Evolutionary conservation across 64 coral and sea anemone genomes (phyloP).

Genomic region (Stylophora pistillata): DNA sequence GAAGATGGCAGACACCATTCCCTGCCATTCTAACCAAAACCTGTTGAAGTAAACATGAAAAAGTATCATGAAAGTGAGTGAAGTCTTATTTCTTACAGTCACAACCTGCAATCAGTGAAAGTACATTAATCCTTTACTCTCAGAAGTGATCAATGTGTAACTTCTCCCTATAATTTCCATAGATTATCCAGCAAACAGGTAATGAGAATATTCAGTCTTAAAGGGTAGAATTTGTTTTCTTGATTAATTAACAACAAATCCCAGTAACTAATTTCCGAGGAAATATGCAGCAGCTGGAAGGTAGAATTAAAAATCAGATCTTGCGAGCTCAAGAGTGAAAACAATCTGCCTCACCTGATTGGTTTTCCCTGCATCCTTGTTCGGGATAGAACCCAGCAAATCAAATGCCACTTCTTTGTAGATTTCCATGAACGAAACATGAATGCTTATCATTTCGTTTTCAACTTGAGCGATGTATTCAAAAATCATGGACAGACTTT

Average conservation of each 20-base stretch:
- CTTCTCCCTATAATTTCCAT: no score
- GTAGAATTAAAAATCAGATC: no score
- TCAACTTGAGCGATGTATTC: not conserved
- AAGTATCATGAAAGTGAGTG: not conserved
- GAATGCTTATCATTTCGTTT: constrained; percentile 25
- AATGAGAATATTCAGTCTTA: not conserved
- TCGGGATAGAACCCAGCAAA: constrained; percentile 41
- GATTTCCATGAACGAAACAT: constrained; percentile 64
- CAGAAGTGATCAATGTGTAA: no score
- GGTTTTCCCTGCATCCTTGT: constrained; percentile 6
- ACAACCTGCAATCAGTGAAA: not conserved
- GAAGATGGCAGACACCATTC: constrained; percentile 10
- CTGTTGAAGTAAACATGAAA: not conserved
- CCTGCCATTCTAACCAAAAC: constrained; percentile 35
- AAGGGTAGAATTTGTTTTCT: no score
- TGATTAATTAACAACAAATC: no score
- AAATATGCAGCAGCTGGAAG: no score
- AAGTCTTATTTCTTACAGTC: not conserved
- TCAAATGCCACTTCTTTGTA: constrained; percentile 61
- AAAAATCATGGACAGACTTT: constrained; percentile 51
- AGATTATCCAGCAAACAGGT: no score
- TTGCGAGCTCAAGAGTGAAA: no score
- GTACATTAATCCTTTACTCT: no score
- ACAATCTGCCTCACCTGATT: constrained; percentile 18
- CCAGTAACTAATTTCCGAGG: no score